These are phyloP conservation scores for Arvicanthis niloticus DNA, from an alignment of 2,113 vertebrate species.

Conservation along the genomic window DNA sequence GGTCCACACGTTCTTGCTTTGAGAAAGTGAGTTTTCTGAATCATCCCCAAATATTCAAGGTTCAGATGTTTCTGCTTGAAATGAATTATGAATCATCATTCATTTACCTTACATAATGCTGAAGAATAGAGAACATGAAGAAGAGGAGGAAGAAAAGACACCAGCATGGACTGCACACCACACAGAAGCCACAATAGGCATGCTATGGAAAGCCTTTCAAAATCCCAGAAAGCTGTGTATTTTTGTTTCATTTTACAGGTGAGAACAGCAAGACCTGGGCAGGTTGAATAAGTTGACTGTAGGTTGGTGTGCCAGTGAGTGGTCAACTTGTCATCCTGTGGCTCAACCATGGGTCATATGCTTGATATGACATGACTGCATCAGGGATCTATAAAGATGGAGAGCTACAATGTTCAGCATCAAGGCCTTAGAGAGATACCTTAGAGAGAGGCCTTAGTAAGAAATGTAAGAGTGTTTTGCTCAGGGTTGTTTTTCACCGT, in stretches of 20 bases:
- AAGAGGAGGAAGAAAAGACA: neutral
- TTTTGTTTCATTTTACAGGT: neutral
- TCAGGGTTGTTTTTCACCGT: neutral
- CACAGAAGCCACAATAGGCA: neutral
- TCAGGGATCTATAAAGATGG: neutral
- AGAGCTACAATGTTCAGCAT: neutral
- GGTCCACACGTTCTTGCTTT: neutral
- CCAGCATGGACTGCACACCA: neutral
- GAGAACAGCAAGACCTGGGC: neutral
- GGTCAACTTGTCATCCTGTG: neutral
- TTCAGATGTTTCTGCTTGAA: neutral
- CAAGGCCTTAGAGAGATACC: constrained; percentile 24
- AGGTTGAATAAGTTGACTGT: neutral
- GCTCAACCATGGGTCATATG: neutral
- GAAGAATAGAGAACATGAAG: neutral
- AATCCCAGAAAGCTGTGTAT: neutral
- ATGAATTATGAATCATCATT: neutral
- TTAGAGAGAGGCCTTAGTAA: neutral
- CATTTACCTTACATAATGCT: neutral
- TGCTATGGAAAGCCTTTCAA: neutral
- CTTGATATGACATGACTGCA: neutral
- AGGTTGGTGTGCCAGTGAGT: neutral
- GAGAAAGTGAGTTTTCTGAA: neutral
- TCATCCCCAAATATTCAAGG: neutral
- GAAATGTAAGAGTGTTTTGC: constrained; percentile 20